These are phyloP conservation scores for Drosophila greeni DNA, from an alignment of 2,888 invertebrate genomes.

Conservation along the genomic window DNA sequence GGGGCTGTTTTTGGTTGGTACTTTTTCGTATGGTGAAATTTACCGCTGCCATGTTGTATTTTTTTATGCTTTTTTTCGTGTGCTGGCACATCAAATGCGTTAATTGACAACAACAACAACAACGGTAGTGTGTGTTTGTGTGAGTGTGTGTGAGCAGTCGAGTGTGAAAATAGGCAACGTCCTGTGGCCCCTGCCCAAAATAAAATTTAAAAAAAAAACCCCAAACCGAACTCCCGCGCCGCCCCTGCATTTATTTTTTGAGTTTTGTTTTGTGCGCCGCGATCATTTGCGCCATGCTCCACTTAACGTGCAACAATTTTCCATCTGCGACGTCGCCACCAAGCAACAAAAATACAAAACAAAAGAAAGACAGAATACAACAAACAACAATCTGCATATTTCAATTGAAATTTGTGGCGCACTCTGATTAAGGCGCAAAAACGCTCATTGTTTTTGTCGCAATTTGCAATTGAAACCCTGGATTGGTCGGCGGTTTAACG, in stretches of 20 bases:
- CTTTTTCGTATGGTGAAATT: conserved; percentile 62
- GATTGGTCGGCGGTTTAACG: conserved; percentile 1
- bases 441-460: conserved; percentile 51
- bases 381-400: conserved; percentile 53
- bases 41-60: conserved; percentile 63
- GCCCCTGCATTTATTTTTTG: conserved; percentile 50
- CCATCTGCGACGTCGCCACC: conserved; percentile 37
- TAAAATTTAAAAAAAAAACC: neutral
- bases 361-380: conserved; percentile 27
- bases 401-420: conserved; percentile 69
- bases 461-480: conserved; percentile 46
- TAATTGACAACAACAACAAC: conserved; percentile 67
- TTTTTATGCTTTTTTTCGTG: conserved; percentile 35
- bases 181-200: conserved; percentile 35
- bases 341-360: conserved; percentile 16
- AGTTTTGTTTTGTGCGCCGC: conserved; percentile 44
- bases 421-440: conserved; percentile 60
- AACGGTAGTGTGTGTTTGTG: conserved; percentile 5
- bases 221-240: conserved; percentile 17
- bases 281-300: conserved; percentile 64
- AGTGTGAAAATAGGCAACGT: conserved; percentile 61
- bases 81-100: conserved; percentile 59
- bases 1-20: conserved; percentile 46
- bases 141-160: conserved; percentile 36
- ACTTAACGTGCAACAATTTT: conserved; percentile 69